Percentiles rank a stretch among this genome's conserved stretches.
Evolutionary conservation across 2,888 invertebrate species (phyloP).

Genomic region (Mactromeris polynyma): DNA sequence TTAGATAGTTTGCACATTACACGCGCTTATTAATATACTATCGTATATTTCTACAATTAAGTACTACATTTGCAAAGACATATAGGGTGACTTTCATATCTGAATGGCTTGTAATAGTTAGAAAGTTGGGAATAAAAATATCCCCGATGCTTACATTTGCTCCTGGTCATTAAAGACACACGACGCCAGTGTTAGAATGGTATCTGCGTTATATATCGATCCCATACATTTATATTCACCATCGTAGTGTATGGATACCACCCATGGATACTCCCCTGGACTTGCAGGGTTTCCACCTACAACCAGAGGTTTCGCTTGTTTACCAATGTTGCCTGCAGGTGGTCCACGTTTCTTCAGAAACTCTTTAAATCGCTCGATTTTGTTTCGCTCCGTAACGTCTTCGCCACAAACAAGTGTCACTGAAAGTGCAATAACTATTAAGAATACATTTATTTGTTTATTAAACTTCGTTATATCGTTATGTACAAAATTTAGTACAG

Average conservation of each 20-base stretch:
- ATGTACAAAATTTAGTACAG: too few relatives aligned
- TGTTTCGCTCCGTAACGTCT: background rate
- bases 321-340: background rate
- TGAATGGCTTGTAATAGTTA: background rate
- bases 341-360: background rate
- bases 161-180: background rate
- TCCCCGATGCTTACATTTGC: background rate
- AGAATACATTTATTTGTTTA: too few relatives aligned
- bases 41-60: too few relatives aligned
- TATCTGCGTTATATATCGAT: background rate
- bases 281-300: background rate
- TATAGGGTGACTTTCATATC: too few relatives aligned
- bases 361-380: background rate
- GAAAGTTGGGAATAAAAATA: background rate
- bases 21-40: too few relatives aligned
- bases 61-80: too few relatives aligned
- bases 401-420: background rate
- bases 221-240: background rate
- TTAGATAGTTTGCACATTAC: too few relatives aligned
- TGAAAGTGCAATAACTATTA: too few relatives aligned
- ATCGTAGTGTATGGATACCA: background rate
- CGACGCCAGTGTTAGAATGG: background rate
- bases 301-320: background rate
- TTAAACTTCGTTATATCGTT: too few relatives aligned
- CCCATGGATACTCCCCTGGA: background rate